phyloP scores from a whole-genome alignment of 2,888 invertebrate species.

The Pteria penguin region DNA sequence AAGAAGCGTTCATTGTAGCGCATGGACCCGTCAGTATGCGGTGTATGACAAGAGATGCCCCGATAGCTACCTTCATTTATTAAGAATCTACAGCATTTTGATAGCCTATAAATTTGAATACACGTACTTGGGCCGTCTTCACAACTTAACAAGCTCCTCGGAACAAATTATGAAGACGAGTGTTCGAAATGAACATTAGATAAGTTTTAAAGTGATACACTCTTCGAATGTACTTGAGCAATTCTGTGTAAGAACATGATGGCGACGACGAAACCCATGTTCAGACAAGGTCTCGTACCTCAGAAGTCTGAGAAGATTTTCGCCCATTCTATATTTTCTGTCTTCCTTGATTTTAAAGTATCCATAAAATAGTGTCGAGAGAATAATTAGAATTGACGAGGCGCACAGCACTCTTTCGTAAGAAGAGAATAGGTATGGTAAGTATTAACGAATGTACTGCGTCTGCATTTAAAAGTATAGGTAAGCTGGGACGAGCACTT shows the following conservation, averaged over 20 bases:
- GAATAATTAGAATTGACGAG: conserved; percentile 35
- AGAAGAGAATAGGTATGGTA: neutral
- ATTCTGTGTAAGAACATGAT: conserved; percentile 23
- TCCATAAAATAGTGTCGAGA: conserved; percentile 21
- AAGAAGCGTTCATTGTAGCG: neutral
- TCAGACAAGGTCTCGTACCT: conserved; percentile 13
- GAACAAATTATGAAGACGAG: conserved; percentile 20
- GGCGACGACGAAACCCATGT: conserved; percentile 14
- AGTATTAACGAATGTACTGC: neutral
- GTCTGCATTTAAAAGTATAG: neutral
- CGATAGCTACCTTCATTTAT: neutral
- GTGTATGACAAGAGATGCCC: neutral
- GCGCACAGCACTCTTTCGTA: conserved; percentile 1
- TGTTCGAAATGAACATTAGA: conserved; percentile 23
- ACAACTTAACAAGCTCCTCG: neutral
- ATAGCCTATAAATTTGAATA: neutral
- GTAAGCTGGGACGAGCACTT: conserved; percentile 10
- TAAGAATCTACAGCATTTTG: neutral
- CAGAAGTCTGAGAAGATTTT: conserved; percentile 18
- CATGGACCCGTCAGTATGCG: neutral
- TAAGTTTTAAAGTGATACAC: conserved; percentile 12
- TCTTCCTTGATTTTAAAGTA: conserved; percentile 24
- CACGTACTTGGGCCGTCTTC: neutral
- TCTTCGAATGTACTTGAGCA: conserved; percentile 14
- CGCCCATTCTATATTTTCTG: conserved; percentile 16